These are phyloP conservation scores for Penaeus indicus DNA, from an alignment of 1,140 invertebrate species.

Conservation along the genomic window DNA sequence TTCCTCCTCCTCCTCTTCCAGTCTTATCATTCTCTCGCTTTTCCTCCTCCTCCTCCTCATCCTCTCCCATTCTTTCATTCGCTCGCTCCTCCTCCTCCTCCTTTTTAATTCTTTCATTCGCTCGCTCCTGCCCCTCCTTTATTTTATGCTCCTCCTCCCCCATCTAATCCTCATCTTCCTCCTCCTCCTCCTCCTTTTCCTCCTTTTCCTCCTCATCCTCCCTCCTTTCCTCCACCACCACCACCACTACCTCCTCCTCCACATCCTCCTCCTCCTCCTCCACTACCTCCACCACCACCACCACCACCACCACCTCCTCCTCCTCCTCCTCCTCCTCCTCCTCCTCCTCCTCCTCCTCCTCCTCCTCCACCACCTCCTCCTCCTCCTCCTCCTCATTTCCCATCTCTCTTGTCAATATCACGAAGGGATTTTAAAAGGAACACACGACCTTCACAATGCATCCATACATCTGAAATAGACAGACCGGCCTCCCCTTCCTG, in stretches of 20 bases:
- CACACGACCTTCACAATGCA: no score
- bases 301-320: background rate
- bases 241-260: background rate
- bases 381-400: background rate
- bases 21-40: no score
- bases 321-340: background rate
- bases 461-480: no score
- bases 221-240: constrained; percentile 25
- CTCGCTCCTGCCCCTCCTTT: background rate
- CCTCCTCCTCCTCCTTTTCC: no score
- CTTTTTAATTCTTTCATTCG: background rate
- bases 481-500: no score
- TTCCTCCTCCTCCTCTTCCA: no score
- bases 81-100: background rate
- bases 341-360: background rate
- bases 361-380: background rate
- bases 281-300: constrained; percentile 3
- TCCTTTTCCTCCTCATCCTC: background rate
- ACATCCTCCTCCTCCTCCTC: background rate
- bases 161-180: background rate
- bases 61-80: no score
- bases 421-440: no score
- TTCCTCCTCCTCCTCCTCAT: no score
- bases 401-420: no score
- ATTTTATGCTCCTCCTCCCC: no score